Conservation (phyloP, 2,113 vertebrate genomes). For the Sphyrna mokarran region DNA sequence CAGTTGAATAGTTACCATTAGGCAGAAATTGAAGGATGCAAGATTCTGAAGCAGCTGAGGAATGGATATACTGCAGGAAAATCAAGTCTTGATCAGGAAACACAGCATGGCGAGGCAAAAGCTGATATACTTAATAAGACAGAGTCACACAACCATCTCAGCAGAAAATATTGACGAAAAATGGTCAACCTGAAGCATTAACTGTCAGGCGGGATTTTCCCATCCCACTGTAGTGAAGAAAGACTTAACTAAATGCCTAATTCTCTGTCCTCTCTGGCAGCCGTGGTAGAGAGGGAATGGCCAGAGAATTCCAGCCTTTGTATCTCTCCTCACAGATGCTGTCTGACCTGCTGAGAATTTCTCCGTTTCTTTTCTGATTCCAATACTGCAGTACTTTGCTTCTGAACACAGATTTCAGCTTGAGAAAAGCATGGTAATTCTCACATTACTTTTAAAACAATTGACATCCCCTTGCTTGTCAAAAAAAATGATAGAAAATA, state of each 20-base stretch:
- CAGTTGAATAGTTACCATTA: background rate
- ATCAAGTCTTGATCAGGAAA: background rate
- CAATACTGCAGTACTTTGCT: background rate
- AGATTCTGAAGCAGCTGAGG: background rate
- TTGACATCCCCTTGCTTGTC: background rate
- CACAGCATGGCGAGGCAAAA: background rate
- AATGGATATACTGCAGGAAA: background rate
- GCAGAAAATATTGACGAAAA: background rate
- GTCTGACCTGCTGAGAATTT: background rate
- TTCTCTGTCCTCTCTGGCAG: too few species aligned
- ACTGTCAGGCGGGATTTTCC: background rate
- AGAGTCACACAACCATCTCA: background rate
- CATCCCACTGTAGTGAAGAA: too few species aligned
- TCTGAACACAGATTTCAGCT: background rate
- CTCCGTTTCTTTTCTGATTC: background rate
- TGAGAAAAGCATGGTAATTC: background rate
- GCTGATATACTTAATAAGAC: background rate
- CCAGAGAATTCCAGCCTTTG: too few species aligned
- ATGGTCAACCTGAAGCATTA: background rate
- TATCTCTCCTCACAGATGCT: background rate
- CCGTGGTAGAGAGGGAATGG: too few species aligned
- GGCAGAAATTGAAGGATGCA: background rate
- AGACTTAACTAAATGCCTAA: too few species aligned
- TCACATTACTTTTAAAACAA: background rate
- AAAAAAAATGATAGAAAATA: background rate